Evolutionary conservation across 35 echinoderm and acorn worm genomes (phyloP).

Genomic region (Apostichopus californicus): DNA sequence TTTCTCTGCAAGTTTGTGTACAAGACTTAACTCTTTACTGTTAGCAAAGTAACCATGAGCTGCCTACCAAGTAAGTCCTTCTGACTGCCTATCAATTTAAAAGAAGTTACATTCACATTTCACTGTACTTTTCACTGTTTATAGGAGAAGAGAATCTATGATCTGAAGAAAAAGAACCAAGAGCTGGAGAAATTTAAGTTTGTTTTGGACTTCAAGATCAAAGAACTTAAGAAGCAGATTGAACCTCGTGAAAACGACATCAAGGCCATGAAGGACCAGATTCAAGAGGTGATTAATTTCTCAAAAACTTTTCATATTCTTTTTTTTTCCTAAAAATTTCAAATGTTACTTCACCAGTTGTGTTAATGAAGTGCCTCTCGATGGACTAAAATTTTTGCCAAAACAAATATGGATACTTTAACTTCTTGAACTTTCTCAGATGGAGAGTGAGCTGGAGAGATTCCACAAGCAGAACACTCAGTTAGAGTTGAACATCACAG

Average conservation of each 20-base stretch:
- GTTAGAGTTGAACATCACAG: constrained; percentile 89
- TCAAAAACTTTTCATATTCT: too few relatives aligned
- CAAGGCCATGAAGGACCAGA: constrained; percentile 99
- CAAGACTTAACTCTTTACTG: too few relatives aligned
- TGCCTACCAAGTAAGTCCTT: too few relatives aligned
- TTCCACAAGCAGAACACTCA: constrained; percentile 99
- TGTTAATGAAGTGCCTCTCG: too few relatives aligned
- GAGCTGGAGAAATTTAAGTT: constrained; percentile 99
- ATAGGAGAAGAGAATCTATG: constrained; percentile 99
- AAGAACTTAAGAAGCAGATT: constrained; percentile 99
- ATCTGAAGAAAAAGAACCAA: constrained; percentile 99
- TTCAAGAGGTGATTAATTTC: constrained; percentile 80
- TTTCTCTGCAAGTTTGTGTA: too few relatives aligned
- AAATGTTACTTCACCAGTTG: too few relatives aligned
- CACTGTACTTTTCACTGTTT: neutral
- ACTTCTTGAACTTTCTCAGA: neutral
- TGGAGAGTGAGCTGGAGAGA: constrained; percentile 92
- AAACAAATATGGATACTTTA: too few relatives aligned
- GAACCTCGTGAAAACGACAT: constrained; percentile 99
- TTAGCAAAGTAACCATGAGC: too few relatives aligned
- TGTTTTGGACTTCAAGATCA: constrained; percentile 99
- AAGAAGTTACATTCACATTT: too few relatives aligned
- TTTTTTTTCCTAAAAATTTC: too few relatives aligned
- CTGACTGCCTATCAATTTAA: too few relatives aligned
- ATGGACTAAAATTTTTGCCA: too few relatives aligned